Evolutionary conservation across 2,797 vertebrate genomes (phyloP).

Genomic region (Salarias fasciatus): DNA sequence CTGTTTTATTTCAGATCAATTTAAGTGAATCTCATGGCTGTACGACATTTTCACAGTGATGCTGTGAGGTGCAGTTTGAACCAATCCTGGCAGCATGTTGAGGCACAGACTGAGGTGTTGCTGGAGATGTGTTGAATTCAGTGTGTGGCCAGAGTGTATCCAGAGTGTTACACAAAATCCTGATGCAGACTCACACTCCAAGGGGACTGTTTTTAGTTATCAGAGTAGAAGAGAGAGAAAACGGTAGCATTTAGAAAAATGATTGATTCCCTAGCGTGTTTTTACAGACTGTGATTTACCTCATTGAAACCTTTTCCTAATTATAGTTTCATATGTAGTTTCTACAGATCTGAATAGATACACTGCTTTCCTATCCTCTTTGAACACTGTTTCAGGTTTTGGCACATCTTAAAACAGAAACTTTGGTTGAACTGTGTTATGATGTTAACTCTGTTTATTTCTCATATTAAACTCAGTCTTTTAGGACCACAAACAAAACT

Average conservation of each 20-base stretch:
- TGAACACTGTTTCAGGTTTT: background rate
- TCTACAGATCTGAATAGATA: background rate
- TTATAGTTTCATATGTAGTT: slow-evolving; percentile 5
- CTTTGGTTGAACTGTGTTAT: too few species aligned
- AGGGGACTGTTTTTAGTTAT: background rate
- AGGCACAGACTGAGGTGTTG: background rate
- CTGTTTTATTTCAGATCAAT: background rate
- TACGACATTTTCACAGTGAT: background rate
- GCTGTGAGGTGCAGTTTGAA: background rate
- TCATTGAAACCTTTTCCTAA: slow-evolving; percentile 10
- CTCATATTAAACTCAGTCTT: too few species aligned
- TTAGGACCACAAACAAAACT: too few species aligned
- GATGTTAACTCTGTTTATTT: too few species aligned
- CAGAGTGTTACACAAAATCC: slow-evolving; percentile 9
- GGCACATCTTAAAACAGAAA: background rate
- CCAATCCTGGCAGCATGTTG: background rate
- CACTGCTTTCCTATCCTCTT: background rate
- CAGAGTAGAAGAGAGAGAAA: background rate
- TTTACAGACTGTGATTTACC: background rate
- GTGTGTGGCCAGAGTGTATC: background rate
- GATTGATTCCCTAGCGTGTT: background rate
- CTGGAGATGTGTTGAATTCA: background rate
- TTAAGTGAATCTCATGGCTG: background rate
- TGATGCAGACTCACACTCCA: slow-evolving; percentile 1
- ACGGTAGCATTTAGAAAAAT: slow-evolving; percentile 6